These are phyloP conservation scores for Trimorus sp. DNA, from an alignment of 2,888 invertebrate species.

Conservation along the genomic window DNA sequence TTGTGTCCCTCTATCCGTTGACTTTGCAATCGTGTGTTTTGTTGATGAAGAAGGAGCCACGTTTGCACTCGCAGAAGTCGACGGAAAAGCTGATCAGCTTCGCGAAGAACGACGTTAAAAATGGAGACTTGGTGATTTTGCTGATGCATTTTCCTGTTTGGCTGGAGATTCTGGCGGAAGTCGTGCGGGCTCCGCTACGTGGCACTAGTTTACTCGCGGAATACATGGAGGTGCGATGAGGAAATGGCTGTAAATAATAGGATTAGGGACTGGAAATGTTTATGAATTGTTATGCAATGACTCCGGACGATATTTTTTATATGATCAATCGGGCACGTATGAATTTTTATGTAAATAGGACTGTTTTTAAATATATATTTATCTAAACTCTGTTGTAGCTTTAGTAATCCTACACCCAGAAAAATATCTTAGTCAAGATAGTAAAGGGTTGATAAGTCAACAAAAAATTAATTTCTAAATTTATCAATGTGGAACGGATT, in stretches of 20 bases:
- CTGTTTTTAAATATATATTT: too few species aligned
- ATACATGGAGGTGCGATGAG: neutral
- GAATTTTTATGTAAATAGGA: too few species aligned
- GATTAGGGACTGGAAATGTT: neutral
- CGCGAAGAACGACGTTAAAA: conserved; percentile 7
- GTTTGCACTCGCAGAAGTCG: conserved; percentile 25
- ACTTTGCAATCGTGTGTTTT: conserved; percentile 37
- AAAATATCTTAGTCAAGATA: too few species aligned
- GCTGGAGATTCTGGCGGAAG: conserved; percentile 20
- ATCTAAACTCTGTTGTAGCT: too few species aligned
- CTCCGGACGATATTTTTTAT: too few species aligned
- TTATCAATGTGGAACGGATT: too few species aligned
- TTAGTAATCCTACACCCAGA: too few species aligned
- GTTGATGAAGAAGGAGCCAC: conserved; percentile 42
- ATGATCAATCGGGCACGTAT: too few species aligned
- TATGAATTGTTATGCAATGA: too few species aligned
- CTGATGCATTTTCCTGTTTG: conserved; percentile 47
- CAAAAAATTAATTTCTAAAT: too few species aligned
- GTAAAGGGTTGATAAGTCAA: too few species aligned
- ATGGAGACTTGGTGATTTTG: conserved; percentile 39
- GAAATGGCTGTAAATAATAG: neutral
- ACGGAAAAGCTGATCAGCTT: conserved; percentile 12
- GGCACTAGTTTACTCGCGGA: neutral
- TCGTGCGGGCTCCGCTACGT: neutral
- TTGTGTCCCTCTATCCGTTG: conserved; percentile 30